Evolutionary conservation across 1,140 invertebrate species (phyloP), one percentile per base, ranked within the genome.

Genomic region (Temnothorax nylanderi): DNA sequence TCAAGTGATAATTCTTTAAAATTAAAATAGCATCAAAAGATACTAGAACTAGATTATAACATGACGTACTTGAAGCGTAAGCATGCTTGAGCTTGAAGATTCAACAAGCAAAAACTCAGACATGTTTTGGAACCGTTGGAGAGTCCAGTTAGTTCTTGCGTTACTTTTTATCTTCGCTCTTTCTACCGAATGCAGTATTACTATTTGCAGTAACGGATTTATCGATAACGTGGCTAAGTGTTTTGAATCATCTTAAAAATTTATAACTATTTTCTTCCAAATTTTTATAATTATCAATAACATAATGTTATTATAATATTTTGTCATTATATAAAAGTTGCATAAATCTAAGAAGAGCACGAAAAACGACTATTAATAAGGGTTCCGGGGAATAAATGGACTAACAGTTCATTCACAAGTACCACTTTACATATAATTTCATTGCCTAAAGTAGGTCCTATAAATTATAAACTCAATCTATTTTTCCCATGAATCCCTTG

Each of bases 381-480:
- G 26, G 26, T 11, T 62, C 64, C 0, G 26, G 26, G 3, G 18
- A 32, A 47, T 60, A 65, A 78, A 78, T 49, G 18, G 26, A 65
- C 10, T 13, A 78, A 1, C 26, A 78, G 58, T 78, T 78, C 37
- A 65, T 78, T 78, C 65, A 78, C 65, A 47, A 78, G 60, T 11
- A 13, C 44, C 10, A 64, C 58, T 64, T 77, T 77, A 77, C 58
- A 65, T 64, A 65, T 65, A 11, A 65, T 78, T 78, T 78, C 37
- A 78, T 78, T 78, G 58, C 58, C 44, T 47, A 51, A 77, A 78
- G 41, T 65, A 26, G 44, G 26, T 26, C 10, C 62, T 65, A 78
- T 78, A 78, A 65, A 78, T 78, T 78, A 65, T 78, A 26, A 32
- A 65, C 76, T 49, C 44, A 26, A 78, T 65, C 26, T 78, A 78